phyloP scores from a whole-genome alignment of 2,113 vertebrate genomes.

The Hypanus sabinus region DNA sequence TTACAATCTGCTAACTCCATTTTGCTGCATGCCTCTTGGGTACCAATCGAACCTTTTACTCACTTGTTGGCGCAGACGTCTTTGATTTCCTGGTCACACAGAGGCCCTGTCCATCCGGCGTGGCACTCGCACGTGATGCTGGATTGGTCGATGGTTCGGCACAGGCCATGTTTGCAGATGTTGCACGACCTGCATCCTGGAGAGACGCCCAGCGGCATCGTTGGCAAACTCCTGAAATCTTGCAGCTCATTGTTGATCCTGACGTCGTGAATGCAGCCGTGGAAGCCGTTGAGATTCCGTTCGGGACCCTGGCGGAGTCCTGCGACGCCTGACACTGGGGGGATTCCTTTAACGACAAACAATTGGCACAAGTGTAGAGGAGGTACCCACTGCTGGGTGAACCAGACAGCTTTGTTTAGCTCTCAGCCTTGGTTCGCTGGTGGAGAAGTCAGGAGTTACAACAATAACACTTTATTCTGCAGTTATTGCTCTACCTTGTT shows the following conservation, averaged over 20 bases:
- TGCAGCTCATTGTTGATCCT: conserved; percentile 86
- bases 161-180: conserved; percentile 82
- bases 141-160: conserved; percentile 73
- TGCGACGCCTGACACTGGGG: conserved; percentile 61
- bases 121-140: conserved; percentile 88
- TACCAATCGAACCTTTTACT: conserved; percentile 36
- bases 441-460: neutral
- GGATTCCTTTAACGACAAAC: conserved; percentile 53
- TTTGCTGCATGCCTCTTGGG: neutral
- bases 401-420: neutral
- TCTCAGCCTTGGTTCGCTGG: neutral
- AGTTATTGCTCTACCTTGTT: too few species aligned
- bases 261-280: conserved; percentile 87
- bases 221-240: conserved; percentile 71
- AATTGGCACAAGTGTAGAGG: neutral
- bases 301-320: conserved; percentile 76
- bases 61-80: conserved; percentile 81
- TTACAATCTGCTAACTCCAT: too few species aligned
- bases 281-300: conserved; percentile 73
- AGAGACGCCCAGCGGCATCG: conserved; percentile 67
- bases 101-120: conserved; percentile 66
- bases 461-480: too few species aligned
- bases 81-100: conserved; percentile 74
- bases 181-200: conserved; percentile 87
- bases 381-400: neutral